Percentiles rank a stretch among this genome's conserved stretches.
phyloP scores from a whole-genome alignment of 2,113 vertebrate species.

The Triplophysa tibetana region DNA sequence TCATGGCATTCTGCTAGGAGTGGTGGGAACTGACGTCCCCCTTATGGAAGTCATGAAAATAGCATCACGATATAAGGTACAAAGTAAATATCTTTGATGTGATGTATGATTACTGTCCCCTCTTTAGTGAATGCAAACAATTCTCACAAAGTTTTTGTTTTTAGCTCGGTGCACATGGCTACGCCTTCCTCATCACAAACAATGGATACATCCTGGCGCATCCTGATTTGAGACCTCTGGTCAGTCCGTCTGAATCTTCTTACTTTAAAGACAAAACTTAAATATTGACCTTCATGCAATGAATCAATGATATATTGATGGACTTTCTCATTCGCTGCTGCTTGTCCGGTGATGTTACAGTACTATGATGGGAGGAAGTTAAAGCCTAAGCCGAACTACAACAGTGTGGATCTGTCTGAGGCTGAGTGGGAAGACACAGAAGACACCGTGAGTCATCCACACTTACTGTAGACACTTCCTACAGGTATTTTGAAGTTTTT shows the following conservation, averaged over 20 bases:
- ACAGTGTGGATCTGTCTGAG: slow-evolving; percentile 94
- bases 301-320: neutral
- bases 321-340: neutral
- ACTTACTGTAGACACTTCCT: neutral
- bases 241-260: slow-evolving; percentile 66
- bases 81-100: too few species aligned
- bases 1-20: slow-evolving; percentile 93
- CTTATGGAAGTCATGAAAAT: slow-evolving; percentile 90
- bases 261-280: neutral
- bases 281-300: neutral
- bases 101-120: too few species aligned
- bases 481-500: neutral
- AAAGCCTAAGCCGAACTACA: slow-evolving; percentile 95
- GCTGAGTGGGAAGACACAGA: slow-evolving; percentile 93
- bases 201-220: slow-evolving; percentile 96
- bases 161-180: slow-evolving; percentile 93
- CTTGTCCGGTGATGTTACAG: slow-evolving; percentile 61
- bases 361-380: slow-evolving; percentile 92
- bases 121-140: neutral
- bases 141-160: slow-evolving; percentile 24
- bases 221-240: slow-evolving; percentile 92
- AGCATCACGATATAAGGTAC: slow-evolving; percentile 90
- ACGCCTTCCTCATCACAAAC: slow-evolving; percentile 94
- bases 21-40: slow-evolving; percentile 92
- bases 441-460: slow-evolving; percentile 73